Base-by-base conservation (phyloP, 2,888 invertebrate species). In the Tetropium fuscum region DNA sequence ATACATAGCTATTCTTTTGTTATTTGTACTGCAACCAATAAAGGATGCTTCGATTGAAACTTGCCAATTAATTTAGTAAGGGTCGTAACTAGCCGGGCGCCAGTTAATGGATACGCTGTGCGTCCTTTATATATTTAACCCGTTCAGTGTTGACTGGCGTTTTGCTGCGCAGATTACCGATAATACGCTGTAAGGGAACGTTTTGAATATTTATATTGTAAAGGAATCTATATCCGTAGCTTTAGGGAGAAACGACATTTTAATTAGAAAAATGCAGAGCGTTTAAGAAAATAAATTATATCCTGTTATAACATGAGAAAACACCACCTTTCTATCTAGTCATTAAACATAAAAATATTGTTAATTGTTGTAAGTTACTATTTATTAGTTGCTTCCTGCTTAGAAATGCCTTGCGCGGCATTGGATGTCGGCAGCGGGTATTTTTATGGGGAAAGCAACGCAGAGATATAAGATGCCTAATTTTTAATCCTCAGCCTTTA, bases 251-350 rank as follows among this genome's bases (percentile, higher is more conserved):
- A 13, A 51, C 54, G 58, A 44, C 54, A 60, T 60, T 63, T 64
- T 66, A 67, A 62, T 62, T 62, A 58, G 34, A 56, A 51, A 55
- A 63, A 56, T 27, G 16, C 25, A 58, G 57, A 60, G 44, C 51
- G 57, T 53, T 43, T 56, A 59, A 36, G 40, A 47, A 44, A 44
- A 44, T 34, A 48, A 10, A 30, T 59, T 49, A 59, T 53, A 58
- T 55, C 48, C 13, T 60, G 63, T 56, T 56, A 63, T 53, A 51
- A 51, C 47, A 36, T 51, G 47, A 55, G 59, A 61, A 18, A 68
- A 63, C 48, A 53, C 53, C 61, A 67, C 60, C 60, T 63, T 69
- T 58, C 56, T 62, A 58, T 72, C 72, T 72, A 72, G 72, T 72
- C 72, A 72, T 61, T 72, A 72, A 25, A 30, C 32, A 58, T 60